phyloP scores from a whole-genome alignment of 2,113 vertebrate species.

The Oophaga pumilio region DNA sequence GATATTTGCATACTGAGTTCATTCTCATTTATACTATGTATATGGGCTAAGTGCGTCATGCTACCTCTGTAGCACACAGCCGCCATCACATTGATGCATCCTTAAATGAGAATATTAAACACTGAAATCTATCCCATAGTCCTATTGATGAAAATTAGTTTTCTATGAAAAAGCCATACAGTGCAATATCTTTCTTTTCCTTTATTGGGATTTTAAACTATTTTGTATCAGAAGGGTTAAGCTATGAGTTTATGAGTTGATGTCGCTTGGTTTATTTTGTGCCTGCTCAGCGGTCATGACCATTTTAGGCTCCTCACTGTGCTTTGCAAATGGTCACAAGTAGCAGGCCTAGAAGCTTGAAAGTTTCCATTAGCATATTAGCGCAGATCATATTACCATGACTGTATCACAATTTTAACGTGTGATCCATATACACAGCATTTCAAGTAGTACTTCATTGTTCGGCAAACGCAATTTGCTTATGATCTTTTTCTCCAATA shows the following conservation, averaged over 20 bases:
- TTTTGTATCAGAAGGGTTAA: constrained; percentile 20
- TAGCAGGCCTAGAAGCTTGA: constrained; percentile 28
- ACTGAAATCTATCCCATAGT: no score
- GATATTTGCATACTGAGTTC: no score
- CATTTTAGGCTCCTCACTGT: constrained; percentile 49
- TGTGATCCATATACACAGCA: constrained; percentile 42
- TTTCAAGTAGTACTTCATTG: constrained; percentile 20
- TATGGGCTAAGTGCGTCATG: no score
- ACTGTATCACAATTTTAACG: constrained; percentile 53
- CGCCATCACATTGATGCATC: no score
- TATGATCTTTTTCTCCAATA: constrained; percentile 20
- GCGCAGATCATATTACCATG: constrained; percentile 56
- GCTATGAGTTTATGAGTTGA: not conserved
- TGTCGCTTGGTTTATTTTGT: constrained; percentile 34
- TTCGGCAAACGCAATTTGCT: constrained; percentile 33
- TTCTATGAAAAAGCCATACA: no score
- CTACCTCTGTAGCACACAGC: no score
- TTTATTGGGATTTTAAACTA: not conserved
- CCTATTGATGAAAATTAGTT: no score
- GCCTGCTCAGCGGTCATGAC: constrained; percentile 45
- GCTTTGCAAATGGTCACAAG: constrained; percentile 52
- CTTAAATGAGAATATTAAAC: no score
- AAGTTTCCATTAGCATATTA: constrained; percentile 54
- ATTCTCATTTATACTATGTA: no score
- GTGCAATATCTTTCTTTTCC: not conserved